Evolutionary conservation across 2,797 vertebrate genomes (phyloP), one percentile per base, ranked within the genome.

Genomic region (Hydrocynus forskahlii): DNA sequence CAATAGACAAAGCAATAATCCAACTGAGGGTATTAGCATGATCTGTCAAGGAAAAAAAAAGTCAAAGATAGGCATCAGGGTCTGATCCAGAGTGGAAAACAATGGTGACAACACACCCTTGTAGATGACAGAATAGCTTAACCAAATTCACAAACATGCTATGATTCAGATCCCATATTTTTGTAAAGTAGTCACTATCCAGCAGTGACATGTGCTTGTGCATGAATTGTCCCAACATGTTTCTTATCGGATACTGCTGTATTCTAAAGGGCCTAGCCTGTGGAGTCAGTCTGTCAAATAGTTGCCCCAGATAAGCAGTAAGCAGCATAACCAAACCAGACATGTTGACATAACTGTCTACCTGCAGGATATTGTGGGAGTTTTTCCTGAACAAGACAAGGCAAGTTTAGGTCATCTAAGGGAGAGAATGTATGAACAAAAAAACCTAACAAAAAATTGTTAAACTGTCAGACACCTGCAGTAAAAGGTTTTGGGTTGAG

Each of bases 181-280:
- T 50, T 73, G 19, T 68, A 9, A 79, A 83, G n/a, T n/a, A 78
- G 16, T 82, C n/a, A 78, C 60, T 60, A 64, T 86, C 21, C 21
- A 81, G 21, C 54, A 55, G 40, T 66, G 76, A 57, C 50, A 62
- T 19, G 63, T 55, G 89, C 91, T 40, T 88, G 88, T 87, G 79
- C 12, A 77, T 45, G 19, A 87, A 88, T 48, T 77, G 89, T 85
- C 88, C 85, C 77, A 75, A 88, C 89, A 91, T 80, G 89, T 81
- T 81, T 78, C 19, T 59, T 76, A 67, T 85, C 72, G 71, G 50
- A 81, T 79, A 81, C 48, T 76, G 64, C 12, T 54, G 60, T 1
- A 17, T 29, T 52, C 55, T 66, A 60, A 66, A 70, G 2, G 72
- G 48, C 38, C 19, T 45, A 48, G 35, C 21, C 59, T 73, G 76